phyloP scores from a whole-genome alignment of 2,113 vertebrate genomes.

The Rhinoptilus africanus region DNA sequence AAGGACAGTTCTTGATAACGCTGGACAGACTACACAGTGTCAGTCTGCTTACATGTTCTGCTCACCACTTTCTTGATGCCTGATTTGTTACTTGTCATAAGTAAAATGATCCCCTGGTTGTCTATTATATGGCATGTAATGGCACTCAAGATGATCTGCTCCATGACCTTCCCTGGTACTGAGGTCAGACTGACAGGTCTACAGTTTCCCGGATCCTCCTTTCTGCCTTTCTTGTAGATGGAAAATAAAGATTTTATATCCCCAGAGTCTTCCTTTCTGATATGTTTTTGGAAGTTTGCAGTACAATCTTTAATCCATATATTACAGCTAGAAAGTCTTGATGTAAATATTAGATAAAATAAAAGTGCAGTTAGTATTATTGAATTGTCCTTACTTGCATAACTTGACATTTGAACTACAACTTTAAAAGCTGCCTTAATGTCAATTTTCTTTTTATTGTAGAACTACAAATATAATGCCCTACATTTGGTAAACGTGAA shows the following conservation, averaged over 20 bases:
- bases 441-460: neutral
- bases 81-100: neutral
- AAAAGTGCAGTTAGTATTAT: neutral
- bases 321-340: neutral
- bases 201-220: too few species aligned
- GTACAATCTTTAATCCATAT: neutral
- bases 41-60: neutral
- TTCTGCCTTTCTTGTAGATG: too few species aligned
- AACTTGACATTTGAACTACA: neutral
- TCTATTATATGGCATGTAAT: too few species aligned
- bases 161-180: too few species aligned
- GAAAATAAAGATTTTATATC: neutral
- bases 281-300: neutral
- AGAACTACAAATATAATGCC: neutral
- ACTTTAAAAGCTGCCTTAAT: neutral
- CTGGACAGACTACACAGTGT: neutral
- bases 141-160: too few species aligned
- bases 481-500: neutral
- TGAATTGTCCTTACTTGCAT: neutral
- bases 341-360: neutral
- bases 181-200: too few species aligned
- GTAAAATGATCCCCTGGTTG: neutral
- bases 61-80: neutral
- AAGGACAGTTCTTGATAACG: neutral
- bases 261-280: neutral